Percentiles rank a stretch among this genome's conserved stretches.
Evolutionary conservation across 2,113 vertebrate species (phyloP).

Genomic region (zebrafish (Danio rerio)): DNA sequence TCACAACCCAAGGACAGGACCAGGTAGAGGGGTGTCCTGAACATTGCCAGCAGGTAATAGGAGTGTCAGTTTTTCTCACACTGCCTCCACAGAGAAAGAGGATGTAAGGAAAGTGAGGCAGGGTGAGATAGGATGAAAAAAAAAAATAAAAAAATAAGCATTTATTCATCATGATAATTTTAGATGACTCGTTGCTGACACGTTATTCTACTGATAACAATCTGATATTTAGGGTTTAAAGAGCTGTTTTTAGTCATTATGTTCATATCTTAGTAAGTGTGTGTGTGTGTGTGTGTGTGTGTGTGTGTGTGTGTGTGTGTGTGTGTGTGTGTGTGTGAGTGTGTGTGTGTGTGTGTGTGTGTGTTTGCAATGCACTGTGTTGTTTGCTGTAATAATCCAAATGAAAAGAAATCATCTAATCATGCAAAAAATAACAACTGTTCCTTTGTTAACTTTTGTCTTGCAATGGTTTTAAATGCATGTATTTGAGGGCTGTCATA

Average conservation of each 20-base stretch:
- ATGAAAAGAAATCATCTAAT: background rate
- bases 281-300: too few species aligned
- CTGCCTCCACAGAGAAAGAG: slow-evolving; percentile 57
- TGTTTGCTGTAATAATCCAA: background rate
- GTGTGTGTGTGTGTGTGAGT: too few species aligned
- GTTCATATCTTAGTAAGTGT: background rate
- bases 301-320: too few species aligned
- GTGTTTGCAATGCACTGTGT: background rate
- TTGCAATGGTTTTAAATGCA: background rate
- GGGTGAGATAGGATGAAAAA: background rate
- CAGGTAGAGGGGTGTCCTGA: slow-evolving; percentile 64
- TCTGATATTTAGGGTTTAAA: background rate
- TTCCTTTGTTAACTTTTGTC: background rate
- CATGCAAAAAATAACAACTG: background rate
- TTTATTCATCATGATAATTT: background rate
- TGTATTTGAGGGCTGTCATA: slow-evolving; percentile 19
- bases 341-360: too few species aligned
- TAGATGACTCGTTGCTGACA: background rate
- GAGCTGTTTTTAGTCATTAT: background rate
- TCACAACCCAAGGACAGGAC: slow-evolving; percentile 75
- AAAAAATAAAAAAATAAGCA: background rate
- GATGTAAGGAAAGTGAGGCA: slow-evolving; percentile 27
- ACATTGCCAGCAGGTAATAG: slow-evolving; percentile 69
- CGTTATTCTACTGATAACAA: background rate
- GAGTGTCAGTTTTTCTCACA: slow-evolving; percentile 66